A percentile compares a stretch with the other conserved stretches of the same genome.
These are phyloP conservation scores for Copidosoma aretas DNA, from an alignment of 2,888 invertebrate genomes.

Conservation along the genomic window DNA sequence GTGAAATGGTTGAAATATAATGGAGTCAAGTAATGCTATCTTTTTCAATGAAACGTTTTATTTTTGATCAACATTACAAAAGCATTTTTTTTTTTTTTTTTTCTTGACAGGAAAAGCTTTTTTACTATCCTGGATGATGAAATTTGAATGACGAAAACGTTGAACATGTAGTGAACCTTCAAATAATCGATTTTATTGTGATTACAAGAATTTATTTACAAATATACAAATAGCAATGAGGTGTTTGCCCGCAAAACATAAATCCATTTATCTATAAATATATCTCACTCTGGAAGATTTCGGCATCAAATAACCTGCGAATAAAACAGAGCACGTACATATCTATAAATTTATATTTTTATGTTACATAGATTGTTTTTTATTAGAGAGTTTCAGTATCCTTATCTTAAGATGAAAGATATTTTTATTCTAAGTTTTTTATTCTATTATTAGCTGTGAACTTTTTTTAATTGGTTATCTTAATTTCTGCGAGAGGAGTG, in stretches of 20 bases:
- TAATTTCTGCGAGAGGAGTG: not conserved
- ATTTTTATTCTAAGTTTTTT: not conserved
- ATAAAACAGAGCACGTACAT: not conserved
- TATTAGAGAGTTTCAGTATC: not conserved
- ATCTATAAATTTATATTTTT: not conserved
- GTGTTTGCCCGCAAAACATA: conserved; percentile 30
- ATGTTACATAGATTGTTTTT: too few species aligned
- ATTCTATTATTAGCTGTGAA: not conserved
- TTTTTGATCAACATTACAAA: too few species aligned
- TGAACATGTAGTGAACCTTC: not conserved
- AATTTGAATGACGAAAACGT: too few species aligned
- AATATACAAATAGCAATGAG: not conserved
- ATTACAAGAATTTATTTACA: not conserved
- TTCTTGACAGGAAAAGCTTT: too few species aligned
- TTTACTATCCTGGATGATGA: too few species aligned
- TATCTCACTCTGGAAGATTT: conserved; percentile 25
- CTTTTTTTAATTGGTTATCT: not conserved
- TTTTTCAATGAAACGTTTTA: too few species aligned
- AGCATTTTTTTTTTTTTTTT: too few species aligned
- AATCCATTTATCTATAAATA: conserved; percentile 13
- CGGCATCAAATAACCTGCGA: conserved; percentile 2
- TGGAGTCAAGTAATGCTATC: too few species aligned
- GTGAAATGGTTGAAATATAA: too few species aligned
- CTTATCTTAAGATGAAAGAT: not conserved
- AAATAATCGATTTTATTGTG: not conserved